Conservation (phyloP, 2,888 invertebrate genomes). For the Cremastinae sp. region DNA sequence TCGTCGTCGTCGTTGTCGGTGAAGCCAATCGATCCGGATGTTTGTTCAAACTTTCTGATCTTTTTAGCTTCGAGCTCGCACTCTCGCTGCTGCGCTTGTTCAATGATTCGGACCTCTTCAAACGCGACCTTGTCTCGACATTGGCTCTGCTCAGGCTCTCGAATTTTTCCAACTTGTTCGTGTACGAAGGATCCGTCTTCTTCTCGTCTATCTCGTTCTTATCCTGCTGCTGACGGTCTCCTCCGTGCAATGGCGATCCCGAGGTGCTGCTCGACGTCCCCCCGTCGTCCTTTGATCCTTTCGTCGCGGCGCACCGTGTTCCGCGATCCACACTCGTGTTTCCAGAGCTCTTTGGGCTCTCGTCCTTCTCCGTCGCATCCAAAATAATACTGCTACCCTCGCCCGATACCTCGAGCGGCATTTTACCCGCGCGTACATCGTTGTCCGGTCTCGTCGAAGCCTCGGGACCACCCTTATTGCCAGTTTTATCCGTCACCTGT, state of each 20-base stretch:
- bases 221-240: constrained; percentile 30
- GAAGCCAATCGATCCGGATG: constrained; percentile 78
- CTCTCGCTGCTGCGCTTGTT: constrained; percentile 83
- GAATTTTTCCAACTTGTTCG: constrained; percentile 76
- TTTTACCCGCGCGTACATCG: constrained; percentile 74
- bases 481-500: constrained; percentile 79
- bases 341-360: constrained; percentile 58
- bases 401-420: constrained; percentile 38
- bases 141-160: constrained; percentile 74
- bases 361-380: constrained; percentile 80
- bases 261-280: constrained; percentile 40
- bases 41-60: constrained; percentile 85
- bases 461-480: constrained; percentile 71
- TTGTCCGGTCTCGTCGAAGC: constrained; percentile 79
- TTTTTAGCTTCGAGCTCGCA: constrained; percentile 82
- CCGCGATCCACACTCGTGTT: constrained; percentile 43
- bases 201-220: constrained; percentile 23
- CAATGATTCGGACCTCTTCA: constrained; percentile 85
- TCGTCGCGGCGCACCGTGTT: constrained; percentile 8
- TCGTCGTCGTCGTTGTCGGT: too few species aligned
- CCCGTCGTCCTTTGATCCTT: constrained; percentile 62
- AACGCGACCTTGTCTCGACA: constrained; percentile 79
- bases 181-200: constrained; percentile 67
- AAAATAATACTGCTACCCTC: constrained; percentile 64
- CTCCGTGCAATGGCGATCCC: constrained; percentile 4